phyloP scores from a whole-genome alignment of 1,140 invertebrate species.

The Antheraea mylitta region DNA sequence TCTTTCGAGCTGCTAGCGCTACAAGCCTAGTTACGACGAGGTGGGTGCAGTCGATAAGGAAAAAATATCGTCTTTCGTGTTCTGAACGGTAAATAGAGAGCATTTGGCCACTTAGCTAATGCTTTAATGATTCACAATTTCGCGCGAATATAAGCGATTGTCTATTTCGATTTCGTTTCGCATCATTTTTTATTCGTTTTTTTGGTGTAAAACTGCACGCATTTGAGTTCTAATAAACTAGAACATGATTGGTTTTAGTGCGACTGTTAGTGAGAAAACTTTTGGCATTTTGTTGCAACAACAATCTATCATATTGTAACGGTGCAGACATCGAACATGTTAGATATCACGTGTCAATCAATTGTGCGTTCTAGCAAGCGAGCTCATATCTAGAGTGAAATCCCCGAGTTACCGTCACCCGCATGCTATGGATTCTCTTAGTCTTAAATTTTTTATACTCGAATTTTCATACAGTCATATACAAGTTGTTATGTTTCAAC shows the following conservation, averaged over 20 bases:
- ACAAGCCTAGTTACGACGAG: conserved; percentile 44
- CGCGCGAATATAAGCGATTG: not conserved
- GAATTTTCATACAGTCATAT: too few species aligned
- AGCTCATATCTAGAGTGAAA: conserved; percentile 22
- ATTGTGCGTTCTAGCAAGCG: conserved; percentile 50
- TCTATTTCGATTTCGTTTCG: not conserved
- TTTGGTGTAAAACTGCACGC: not conserved
- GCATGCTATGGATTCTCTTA: too few species aligned
- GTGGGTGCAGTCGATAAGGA: conserved; percentile 32
- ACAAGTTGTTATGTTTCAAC: too few species aligned
- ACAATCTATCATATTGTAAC: not conserved
- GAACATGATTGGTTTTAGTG: not conserved
- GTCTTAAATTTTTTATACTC: too few species aligned
- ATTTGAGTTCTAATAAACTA: not conserved
- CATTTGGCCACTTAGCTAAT: conserved; percentile 9
- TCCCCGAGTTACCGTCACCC: too few species aligned
- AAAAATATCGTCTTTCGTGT: conserved; percentile 11
- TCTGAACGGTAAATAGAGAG: conserved; percentile 5
- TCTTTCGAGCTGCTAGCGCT: conserved; percentile 39
- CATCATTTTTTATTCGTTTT: conserved; percentile 6
- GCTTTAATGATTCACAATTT: conserved; percentile 7
- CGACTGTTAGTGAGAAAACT: not conserved
- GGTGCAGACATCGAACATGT: not conserved
- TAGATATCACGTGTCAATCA: conserved; percentile 16
- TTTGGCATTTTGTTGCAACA: not conserved